phyloP scores from a whole-genome alignment of 2,888 invertebrate genomes.

The Drosophila hamatofila region DNA sequence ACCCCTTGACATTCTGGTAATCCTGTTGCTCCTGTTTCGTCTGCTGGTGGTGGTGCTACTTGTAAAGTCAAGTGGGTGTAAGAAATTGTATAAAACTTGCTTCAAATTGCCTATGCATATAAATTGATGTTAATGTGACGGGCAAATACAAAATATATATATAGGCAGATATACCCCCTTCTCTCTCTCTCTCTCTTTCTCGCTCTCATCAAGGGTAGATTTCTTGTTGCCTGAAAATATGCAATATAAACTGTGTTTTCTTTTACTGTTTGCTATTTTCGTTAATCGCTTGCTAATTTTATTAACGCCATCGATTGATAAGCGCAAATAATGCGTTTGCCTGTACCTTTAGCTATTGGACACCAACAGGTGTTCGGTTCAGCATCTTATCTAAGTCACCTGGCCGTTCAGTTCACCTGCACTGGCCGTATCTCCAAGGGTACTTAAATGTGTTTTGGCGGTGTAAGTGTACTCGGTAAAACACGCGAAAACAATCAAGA shows the following conservation, averaged over 20 bases:
- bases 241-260: constrained; percentile 32
- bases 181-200: neutral
- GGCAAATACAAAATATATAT: constrained; percentile 62
- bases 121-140: constrained; percentile 85
- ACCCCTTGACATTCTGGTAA: constrained; percentile 50
- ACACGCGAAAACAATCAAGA: constrained; percentile 3
- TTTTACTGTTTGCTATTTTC: constrained; percentile 4
- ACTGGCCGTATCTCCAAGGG: constrained; percentile 33
- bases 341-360: constrained; percentile 25
- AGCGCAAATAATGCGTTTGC: constrained; percentile 7
- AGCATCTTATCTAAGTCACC: constrained; percentile 15
- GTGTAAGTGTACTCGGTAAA: constrained; percentile 12
- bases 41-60: constrained; percentile 41
- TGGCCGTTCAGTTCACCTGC: constrained; percentile 37
- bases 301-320: constrained; percentile 28
- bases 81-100: constrained; percentile 85
- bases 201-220: neutral
- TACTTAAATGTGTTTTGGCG: neutral
- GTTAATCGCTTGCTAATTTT: constrained; percentile 56
- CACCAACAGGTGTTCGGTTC: constrained; percentile 54
- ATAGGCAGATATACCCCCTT: neutral
- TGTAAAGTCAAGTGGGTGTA: constrained; percentile 84
- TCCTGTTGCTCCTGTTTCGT: constrained; percentile 14
- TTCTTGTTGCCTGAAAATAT: constrained; percentile 57
- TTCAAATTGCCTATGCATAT: constrained; percentile 86